A percentile compares a stretch with the other conserved stretches of the same genome.
Conservation (phyloP, 2,888 invertebrate genomes). For the Oscheius sp. region DNA sequence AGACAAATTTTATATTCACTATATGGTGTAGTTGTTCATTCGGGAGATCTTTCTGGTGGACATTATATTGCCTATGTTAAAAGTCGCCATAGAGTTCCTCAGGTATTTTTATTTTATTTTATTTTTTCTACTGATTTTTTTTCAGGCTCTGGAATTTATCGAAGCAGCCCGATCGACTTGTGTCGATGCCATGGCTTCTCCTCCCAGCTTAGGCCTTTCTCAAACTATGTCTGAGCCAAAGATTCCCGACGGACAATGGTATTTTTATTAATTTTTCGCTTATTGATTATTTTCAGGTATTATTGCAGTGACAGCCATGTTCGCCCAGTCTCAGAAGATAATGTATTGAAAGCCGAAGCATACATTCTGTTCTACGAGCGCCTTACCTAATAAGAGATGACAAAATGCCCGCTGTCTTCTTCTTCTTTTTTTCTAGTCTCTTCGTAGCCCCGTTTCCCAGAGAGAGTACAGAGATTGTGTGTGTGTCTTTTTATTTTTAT, state of each 20-base stretch:
- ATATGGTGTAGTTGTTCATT: slow-evolving; percentile 94
- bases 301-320: slow-evolving; percentile 91
- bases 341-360: slow-evolving; percentile 86
- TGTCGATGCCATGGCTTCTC: slow-evolving; percentile 28
- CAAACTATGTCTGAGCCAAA: neutral
- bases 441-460: neutral
- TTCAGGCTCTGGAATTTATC: slow-evolving; percentile 22
- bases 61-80: slow-evolving; percentile 96
- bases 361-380: slow-evolving; percentile 96
- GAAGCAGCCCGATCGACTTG: slow-evolving; percentile 27
- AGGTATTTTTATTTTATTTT: slow-evolving; percentile 18
- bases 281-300: slow-evolving; percentile 79
- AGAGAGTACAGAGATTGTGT: neutral
- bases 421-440: slow-evolving; percentile 1
- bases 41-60: slow-evolving; percentile 88
- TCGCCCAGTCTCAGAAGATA: slow-evolving; percentile 82
- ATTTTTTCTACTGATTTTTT: neutral
- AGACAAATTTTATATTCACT: slow-evolving; percentile 83
- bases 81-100: slow-evolving; percentile 75
- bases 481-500: neutral
- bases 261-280: no score
- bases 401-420: neutral
- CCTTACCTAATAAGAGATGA: slow-evolving; percentile 77
- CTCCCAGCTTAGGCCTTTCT: neutral
- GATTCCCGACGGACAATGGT: slow-evolving; percentile 35